A percentile compares a stretch with the other conserved stretches of the same genome.
These are phyloP conservation scores for Cosmopolites sordidus DNA, from an alignment of 2,888 invertebrate species.

Conservation along the genomic window DNA sequence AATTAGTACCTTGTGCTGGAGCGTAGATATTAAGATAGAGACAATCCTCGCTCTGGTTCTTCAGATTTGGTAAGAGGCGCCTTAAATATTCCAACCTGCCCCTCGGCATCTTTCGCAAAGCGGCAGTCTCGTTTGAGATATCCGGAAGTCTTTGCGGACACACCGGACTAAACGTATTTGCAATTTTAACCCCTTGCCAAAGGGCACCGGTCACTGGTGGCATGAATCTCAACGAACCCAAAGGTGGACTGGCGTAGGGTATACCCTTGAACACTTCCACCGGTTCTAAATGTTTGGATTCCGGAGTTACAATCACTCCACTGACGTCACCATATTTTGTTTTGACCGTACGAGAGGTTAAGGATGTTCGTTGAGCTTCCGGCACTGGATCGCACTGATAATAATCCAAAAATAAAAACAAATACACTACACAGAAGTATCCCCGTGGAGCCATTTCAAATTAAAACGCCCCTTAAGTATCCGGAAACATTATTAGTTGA, in stretches of 20 bases:
- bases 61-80: constrained; percentile 79
- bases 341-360: constrained; percentile 79
- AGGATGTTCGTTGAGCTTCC: constrained; percentile 46
- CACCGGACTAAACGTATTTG: constrained; percentile 83
- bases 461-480: constrained; percentile 1
- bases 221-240: constrained; percentile 88
- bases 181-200: constrained; percentile 86
- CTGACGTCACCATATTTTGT: constrained; percentile 86
- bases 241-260: constrained; percentile 90
- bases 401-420: constrained; percentile 26
- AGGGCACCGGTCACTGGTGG: constrained; percentile 91
- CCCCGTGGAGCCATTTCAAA: constrained; percentile 16
- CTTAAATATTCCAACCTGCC: constrained; percentile 85
- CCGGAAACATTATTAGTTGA: neutral
- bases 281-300: constrained; percentile 75
- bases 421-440: constrained; percentile 20
- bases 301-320: constrained; percentile 79
- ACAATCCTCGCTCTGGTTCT: constrained; percentile 95
- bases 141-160: constrained; percentile 90
- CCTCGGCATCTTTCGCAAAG: constrained; percentile 78
- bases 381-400: constrained; percentile 36
- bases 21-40: constrained; percentile 95
- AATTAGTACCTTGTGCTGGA: constrained; percentile 81
- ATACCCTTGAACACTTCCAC: constrained; percentile 92
- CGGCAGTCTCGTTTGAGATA: constrained; percentile 78